Percentiles rank a stretch among this genome's conserved stretches.
These are phyloP conservation scores for Pyrgus malvae DNA, from an alignment of 2,888 invertebrate species.

Conservation along the genomic window DNA sequence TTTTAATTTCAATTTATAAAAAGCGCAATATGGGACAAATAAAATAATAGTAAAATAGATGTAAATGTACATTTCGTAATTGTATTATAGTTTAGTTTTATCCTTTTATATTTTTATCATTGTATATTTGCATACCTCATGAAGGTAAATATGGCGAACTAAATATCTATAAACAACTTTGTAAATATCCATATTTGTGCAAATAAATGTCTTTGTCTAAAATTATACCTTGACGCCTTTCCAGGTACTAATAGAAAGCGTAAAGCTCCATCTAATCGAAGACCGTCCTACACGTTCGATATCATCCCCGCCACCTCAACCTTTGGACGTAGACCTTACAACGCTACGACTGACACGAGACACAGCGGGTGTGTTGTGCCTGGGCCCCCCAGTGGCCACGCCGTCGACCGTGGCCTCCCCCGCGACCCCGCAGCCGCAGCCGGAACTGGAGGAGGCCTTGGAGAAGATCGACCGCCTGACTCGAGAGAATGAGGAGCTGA, in stretches of 20 bases:
- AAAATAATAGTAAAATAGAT: no score
- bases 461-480: conserved; percentile 60
- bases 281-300: conserved; percentile 90
- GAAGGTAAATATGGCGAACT: no score
- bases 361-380: conserved; percentile 87
- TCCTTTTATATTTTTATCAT: no score
- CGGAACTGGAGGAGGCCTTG: conserved; percentile 72
- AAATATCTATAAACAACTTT: no score
- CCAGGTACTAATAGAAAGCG: conserved; percentile 88
- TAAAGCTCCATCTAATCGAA: conserved; percentile 89
- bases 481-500: conserved; percentile 77
- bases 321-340: conserved; percentile 88
- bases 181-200: no score
- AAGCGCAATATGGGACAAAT: no score
- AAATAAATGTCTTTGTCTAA: no score
- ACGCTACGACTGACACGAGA: conserved; percentile 87
- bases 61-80: no score
- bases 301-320: conserved; percentile 91
- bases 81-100: no score
- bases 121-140: no score
- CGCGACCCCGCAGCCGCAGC: conserved; percentile 52
- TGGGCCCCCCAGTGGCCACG: conserved; percentile 81
- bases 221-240: conserved; percentile 8
- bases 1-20: no score
- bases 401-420: conserved; percentile 52